Percentiles rank a stretch among this genome's conserved stretches.
Evolutionary conservation across 2,888 invertebrate species (phyloP).

Genomic region (Gasteruption jaculator): DNA sequence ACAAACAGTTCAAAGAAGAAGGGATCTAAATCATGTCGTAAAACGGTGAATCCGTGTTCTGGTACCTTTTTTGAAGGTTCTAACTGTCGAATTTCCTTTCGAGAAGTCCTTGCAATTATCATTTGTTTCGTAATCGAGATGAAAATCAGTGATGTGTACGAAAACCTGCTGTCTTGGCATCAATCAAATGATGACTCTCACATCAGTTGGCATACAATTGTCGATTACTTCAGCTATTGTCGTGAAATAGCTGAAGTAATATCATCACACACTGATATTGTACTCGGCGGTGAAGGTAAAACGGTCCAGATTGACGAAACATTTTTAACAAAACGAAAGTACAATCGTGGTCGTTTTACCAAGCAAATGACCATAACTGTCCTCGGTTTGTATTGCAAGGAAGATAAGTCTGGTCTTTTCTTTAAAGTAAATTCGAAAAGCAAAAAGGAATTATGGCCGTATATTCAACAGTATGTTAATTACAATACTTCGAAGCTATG

Average conservation of each 20-base stretch:
- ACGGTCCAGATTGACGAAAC: conserved; percentile 20
- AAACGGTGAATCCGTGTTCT: conserved; percentile 11
- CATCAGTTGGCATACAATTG: conserved; percentile 14
- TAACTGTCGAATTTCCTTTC: conserved; percentile 12
- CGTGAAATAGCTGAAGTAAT: conserved; percentile 19
- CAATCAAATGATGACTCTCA: neutral
- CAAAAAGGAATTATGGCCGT: conserved; percentile 22
- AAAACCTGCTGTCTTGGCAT: conserved; percentile 14
- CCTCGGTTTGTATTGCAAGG: conserved; percentile 21
- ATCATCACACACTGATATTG: conserved; percentile 11
- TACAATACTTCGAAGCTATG: conserved; percentile 15
- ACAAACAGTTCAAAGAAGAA: conserved; percentile 13
- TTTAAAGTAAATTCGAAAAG: conserved; percentile 13
- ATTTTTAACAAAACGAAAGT: conserved; percentile 20
- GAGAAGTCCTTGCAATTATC: conserved; percentile 17
- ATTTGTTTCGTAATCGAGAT: conserved; percentile 14
- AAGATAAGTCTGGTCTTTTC: conserved; percentile 21
- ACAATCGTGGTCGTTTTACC: conserved; percentile 16
- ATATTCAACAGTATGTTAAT: conserved; percentile 18
- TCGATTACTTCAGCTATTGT: conserved; percentile 20
- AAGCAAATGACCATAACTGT: conserved; percentile 20
- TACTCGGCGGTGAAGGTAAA: conserved; percentile 17
- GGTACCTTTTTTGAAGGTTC: conserved; percentile 20
- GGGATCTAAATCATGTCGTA: conserved; percentile 13
- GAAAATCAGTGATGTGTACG: conserved; percentile 14